A percentile compares a stretch with the other conserved stretches of the same genome.
phyloP scores from a whole-genome alignment of 2,888 invertebrate genomes.

The Pycnomerus fuliginosus region DNA sequence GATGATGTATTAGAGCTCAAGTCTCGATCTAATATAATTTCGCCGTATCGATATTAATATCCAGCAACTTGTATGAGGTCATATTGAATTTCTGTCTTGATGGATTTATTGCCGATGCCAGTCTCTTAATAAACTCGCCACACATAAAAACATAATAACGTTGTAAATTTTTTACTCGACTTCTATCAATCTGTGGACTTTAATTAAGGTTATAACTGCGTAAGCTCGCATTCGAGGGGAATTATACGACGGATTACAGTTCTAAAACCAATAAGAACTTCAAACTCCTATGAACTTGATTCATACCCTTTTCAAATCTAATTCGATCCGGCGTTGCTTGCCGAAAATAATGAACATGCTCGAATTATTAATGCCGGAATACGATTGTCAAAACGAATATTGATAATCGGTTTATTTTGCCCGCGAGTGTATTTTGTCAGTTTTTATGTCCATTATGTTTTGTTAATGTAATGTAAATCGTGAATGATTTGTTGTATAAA shows the following conservation, averaged over 20 bases:
- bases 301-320: constrained; percentile 32
- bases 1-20: constrained; percentile 32
- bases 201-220: constrained; percentile 43
- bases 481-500: no score
- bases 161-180: constrained; percentile 19
- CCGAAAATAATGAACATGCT: no score
- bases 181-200: constrained; percentile 38
- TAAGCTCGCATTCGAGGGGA: constrained; percentile 41
- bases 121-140: constrained; percentile 6
- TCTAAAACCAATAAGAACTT: constrained; percentile 44
- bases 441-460: no score
- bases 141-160: constrained; percentile 13
- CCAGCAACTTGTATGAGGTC: constrained; percentile 16
- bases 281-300: constrained; percentile 33
- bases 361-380: no score
- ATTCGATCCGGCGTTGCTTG: no score
- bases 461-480: no score
- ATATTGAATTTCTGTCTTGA: constrained; percentile 18
- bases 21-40: constrained; percentile 21
- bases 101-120: constrained; percentile 15
- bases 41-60: constrained; percentile 24
- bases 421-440: no score
- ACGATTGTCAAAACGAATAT: no score
- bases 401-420: no score
- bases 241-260: constrained; percentile 43